Base-by-base conservation (phyloP, 2,888 invertebrate genomes). In the Drepana falcataria region DNA sequence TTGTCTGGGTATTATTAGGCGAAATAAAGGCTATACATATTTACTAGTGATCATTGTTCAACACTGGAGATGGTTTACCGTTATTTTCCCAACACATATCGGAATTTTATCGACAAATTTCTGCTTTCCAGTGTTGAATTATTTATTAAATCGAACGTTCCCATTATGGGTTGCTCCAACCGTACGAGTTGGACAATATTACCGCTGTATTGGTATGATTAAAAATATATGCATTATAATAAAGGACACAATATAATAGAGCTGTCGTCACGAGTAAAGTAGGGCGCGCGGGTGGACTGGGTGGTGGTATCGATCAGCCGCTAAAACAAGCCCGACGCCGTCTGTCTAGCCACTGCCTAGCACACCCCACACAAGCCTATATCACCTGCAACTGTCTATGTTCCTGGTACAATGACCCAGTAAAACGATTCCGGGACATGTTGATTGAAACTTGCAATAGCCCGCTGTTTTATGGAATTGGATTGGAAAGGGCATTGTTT, bases 231-330 rank as follows among this genome's bases (percentile, higher is more conserved):
- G 61, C 77, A 77, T 76, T 76, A 68, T 74, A 82, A 80, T 78
- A 77, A 73, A 77, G 68, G 69, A 66, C 66, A 71, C 73, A 79
- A 79, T 73, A 79, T 81, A 81, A 83, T 81, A 77, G 71, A 79
- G 76, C 79, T 76, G 79, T 21, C 79, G 77, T 77, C 73, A 78
- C 70, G 66, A 74, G 71, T 68, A 69, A 89, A 88, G 81, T 87
- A 85, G 87, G 87, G 79, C 87, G 81, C 78, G 73, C 21, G 21
- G 21, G 80, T 83, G 74, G 77, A 79, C 69, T 73, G 80, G 67
- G 71, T 71, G 70, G 66, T 66, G 69, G 77, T 90, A 90, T 90
- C 85, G 90, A 90, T 87, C 85, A 88, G 83, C 55, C 63, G 77
- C 82, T 88, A 85, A 86, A 89, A 86, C 84, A 80, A 85, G 78